These are phyloP conservation scores for Pampus argenteus DNA, from an alignment of 2,797 vertebrate genomes.

Conservation along the genomic window DNA sequence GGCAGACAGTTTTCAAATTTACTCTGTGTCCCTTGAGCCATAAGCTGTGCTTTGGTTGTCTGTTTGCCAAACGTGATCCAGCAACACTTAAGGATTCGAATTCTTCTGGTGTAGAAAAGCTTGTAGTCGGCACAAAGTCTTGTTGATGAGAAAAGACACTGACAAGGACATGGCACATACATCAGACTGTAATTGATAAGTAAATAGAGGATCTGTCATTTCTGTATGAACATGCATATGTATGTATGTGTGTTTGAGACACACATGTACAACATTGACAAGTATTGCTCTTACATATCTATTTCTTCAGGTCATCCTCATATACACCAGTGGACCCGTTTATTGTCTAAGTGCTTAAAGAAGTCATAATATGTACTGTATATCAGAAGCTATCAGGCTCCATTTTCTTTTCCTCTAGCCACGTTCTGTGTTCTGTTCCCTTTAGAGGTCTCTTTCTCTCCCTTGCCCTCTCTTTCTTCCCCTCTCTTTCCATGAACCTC, in stretches of 20 bases:
- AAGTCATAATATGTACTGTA: constrained; percentile 20
- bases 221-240: constrained; percentile 28
- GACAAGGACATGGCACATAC: constrained; percentile 62
- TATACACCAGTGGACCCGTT: constrained; percentile 12
- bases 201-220: constrained; percentile 46
- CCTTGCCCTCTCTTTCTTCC: constrained; percentile 4
- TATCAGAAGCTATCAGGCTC: constrained; percentile 30
- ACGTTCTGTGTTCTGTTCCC: constrained; percentile 26
- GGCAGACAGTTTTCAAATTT: constrained; percentile 62
- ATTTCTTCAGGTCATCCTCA: constrained; percentile 19
- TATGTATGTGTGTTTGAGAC: not conserved
- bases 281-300: not conserved
- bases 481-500: constrained; percentile 6
- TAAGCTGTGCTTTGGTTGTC: constrained; percentile 58
- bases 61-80: constrained; percentile 69
- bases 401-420: constrained; percentile 27
- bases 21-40: constrained; percentile 60
- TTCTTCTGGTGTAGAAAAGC: constrained; percentile 47
- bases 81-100: constrained; percentile 61
- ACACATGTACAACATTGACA: not conserved
- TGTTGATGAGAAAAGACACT: constrained; percentile 60
- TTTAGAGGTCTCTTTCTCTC: constrained; percentile 20
- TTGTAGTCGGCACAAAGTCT: constrained; percentile 51
- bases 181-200: constrained; percentile 52
- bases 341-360: constrained; percentile 13